A percentile compares a stretch with the other conserved stretches of the same genome.
phyloP scores from a whole-genome alignment of 2,888 invertebrate genomes.

The Patella ulyssiponensis region DNA sequence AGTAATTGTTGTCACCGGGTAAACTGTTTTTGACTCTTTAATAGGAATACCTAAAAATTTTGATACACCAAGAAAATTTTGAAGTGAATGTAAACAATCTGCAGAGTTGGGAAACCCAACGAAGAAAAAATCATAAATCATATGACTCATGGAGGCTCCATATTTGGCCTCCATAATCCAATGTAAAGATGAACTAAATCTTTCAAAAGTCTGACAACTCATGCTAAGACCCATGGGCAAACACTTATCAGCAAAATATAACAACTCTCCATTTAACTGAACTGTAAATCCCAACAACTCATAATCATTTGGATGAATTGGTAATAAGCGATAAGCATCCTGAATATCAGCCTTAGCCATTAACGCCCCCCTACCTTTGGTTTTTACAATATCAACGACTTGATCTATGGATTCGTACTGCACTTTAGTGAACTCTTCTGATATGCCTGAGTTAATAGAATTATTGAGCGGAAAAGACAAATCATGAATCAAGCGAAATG shows the following conservation, averaged over 20 bases:
- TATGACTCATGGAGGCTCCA: neutral
- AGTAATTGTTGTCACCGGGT: neutral
- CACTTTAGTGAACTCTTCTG: neutral
- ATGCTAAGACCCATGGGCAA: conserved; percentile 5
- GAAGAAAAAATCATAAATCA: conserved; percentile 6
- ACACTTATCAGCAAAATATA: conserved; percentile 1
- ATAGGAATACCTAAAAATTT: conserved; percentile 6
- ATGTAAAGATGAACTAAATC: conserved; percentile 3
- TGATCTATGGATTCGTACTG: conserved; percentile 3
- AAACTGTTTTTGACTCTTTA: neutral
- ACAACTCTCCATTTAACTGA: neutral
- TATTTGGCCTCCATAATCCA: neutral
- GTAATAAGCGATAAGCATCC: conserved; percentile 13
- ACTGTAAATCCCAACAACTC: conserved; percentile 10
- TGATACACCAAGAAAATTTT: neutral
- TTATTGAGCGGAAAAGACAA: too few relatives aligned
- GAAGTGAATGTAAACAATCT: neutral
- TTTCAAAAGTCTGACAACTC: neutral
- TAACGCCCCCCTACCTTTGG: neutral
- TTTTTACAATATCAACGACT: neutral
- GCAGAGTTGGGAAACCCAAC: neutral
- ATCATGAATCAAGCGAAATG: too few relatives aligned
- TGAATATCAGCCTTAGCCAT: conserved; percentile 15
- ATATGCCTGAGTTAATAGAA: neutral
- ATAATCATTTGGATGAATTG: conserved; percentile 10